Percentiles rank a stretch among this genome's conserved stretches.
These are phyloP conservation scores for Dipodomys merriami DNA, from an alignment of 2,113 vertebrate genomes.

Conservation along the genomic window DNA sequence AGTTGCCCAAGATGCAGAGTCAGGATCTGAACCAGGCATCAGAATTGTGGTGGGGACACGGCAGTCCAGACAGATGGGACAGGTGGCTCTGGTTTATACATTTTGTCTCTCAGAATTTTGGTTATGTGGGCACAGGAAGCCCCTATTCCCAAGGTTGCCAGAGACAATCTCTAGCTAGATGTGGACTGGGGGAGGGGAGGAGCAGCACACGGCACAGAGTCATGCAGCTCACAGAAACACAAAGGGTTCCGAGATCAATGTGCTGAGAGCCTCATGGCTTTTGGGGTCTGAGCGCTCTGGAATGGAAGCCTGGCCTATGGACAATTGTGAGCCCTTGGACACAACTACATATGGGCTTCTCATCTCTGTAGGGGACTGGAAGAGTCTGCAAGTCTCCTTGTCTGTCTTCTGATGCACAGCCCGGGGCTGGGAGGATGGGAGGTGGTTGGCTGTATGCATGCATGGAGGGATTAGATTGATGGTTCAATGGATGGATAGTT, in stretches of 20 bases:
- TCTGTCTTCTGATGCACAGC: background rate
- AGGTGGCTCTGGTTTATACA: background rate
- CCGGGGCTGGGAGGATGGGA: background rate
- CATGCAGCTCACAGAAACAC: background rate
- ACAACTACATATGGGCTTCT: background rate
- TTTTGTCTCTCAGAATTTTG: background rate
- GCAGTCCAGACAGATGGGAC: background rate
- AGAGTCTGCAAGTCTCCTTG: background rate
- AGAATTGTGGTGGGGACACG: no score
- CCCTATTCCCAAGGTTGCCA: background rate
- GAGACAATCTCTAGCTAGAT: background rate
- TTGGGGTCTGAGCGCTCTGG: background rate
- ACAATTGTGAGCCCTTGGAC: background rate
- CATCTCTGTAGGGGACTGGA: no score
- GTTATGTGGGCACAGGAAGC: background rate
- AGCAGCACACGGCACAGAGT: background rate
- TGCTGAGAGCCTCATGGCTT: background rate
- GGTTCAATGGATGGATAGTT: no score
- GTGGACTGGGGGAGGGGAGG: background rate
- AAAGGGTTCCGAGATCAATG: background rate
- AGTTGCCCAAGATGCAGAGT: background rate
- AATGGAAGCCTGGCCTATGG: background rate
- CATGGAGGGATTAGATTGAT: background rate
- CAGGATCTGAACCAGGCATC: background rate
- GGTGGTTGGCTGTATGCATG: background rate